Base-by-base conservation (phyloP, 2,113 vertebrate genomes). In the Litocranius walleri region DNA sequence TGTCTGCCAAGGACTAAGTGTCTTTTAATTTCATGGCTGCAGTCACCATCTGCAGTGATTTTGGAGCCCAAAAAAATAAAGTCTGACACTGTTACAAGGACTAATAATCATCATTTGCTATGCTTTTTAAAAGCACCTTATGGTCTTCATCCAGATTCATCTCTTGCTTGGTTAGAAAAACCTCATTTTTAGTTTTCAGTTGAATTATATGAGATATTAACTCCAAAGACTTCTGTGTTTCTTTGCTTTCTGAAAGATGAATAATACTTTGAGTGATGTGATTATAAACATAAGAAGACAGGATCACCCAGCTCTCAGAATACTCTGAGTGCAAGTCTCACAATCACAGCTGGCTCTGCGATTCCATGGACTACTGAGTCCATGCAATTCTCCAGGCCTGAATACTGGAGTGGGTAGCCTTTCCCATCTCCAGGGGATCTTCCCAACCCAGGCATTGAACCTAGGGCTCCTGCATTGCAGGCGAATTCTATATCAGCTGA, bases 341-440 rank as follows among this genome's bases (percentile, higher is more conserved):
- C 10, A 40, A 40, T 74, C 21, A 13, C 1, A 10, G 36, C 67
- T 0, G 2, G 23, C 19, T 40, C n/a, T 36, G 67, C 0, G 2
- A 71, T 40, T 36, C 67, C 19, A 23, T 71, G 67, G 67, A 71
- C 67, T 71, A 71, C 4, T 71, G n/a, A 71, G n/a, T 21, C 64
- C 64, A 36, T 71, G 19, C n/a, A 36, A 36, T 36, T 71, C 19
- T 36, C 4, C n/a, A 71, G 67, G n/a, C 9, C 67, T 23, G n/a
- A 71, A 36, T 23, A 71, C 67, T 36, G n/a, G 67, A 36, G 67
- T 12, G 5, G 19, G 67, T 23, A 71, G 19, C n/a, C 5, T 40
- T 40, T 71, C 3, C 67, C n/a, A 71, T 71, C 67, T 40, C n/a
- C n/a, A 71, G n/a, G 67, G 10, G 4, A 40, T 71, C 67, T 23